These are phyloP conservation scores for Cryptocheilus praepositus DNA, from an alignment of 2,888 invertebrate species.

Conservation along the genomic window DNA sequence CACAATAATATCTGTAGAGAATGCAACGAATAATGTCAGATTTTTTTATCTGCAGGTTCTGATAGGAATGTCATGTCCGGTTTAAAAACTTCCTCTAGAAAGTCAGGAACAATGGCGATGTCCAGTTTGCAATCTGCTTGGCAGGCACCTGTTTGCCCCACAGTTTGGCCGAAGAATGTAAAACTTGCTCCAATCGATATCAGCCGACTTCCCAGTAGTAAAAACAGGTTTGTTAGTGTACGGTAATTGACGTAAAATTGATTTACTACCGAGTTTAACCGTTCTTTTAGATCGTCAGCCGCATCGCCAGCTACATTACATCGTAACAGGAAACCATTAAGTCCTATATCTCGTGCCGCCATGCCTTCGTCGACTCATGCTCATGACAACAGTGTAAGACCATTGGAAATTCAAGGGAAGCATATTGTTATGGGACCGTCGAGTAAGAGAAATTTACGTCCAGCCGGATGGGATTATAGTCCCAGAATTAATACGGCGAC, in stretches of 20 bases:
- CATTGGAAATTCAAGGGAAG: conserved; percentile 63
- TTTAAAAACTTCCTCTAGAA: conserved; percentile 52
- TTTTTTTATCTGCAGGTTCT: conserved; percentile 26
- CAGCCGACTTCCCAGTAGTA: conserved; percentile 64
- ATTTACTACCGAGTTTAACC: background rate
- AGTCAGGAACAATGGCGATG: conserved; percentile 51
- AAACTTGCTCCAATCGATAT: conserved; percentile 70
- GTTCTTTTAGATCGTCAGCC: conserved; percentile 46
- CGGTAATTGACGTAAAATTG: background rate
- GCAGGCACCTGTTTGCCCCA: conserved; percentile 64
- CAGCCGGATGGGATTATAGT: conserved; percentile 48
- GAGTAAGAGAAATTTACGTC: conserved; percentile 44
- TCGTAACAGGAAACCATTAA: conserved; percentile 60
- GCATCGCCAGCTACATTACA: conserved; percentile 51
- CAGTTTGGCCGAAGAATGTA: conserved; percentile 68
- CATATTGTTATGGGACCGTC: conserved; percentile 54
- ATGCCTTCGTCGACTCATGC: conserved; percentile 51
- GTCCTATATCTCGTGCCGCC: conserved; percentile 60
- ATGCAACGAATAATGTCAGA: background rate
- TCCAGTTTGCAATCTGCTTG: conserved; percentile 67
- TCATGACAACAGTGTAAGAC: conserved; percentile 36
- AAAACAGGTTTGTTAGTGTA: conserved; percentile 58
- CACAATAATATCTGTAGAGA: background rate
- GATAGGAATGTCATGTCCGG: conserved; percentile 37
- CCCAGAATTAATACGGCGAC: conserved; percentile 41